A percentile compares a stretch with the other conserved stretches of the same genome.
These are phyloP conservation scores for western clawed frog (Xenopus tropicalis) DNA, from an alignment of 2,113 vertebrate species.

Conservation along the genomic window DNA sequence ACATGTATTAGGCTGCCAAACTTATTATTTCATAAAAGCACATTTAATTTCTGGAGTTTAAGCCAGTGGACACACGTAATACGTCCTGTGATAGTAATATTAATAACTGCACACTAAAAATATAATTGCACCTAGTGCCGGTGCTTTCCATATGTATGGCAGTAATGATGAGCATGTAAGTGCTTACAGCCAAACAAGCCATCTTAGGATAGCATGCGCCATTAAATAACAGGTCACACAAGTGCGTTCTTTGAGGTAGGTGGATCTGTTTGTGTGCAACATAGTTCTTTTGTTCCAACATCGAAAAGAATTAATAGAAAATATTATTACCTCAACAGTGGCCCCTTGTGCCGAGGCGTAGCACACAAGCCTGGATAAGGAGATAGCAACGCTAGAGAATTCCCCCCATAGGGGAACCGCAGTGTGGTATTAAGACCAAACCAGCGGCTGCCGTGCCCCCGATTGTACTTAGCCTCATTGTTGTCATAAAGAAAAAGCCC, in stretches of 20 bases:
- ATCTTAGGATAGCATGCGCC: background rate
- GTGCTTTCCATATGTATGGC: no score
- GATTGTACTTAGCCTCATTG: constrained; percentile 24
- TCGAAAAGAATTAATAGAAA: background rate
- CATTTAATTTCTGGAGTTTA: background rate
- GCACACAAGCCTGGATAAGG: constrained; percentile 10
- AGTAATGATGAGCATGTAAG: background rate
- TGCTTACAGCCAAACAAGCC: background rate
- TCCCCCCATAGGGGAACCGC: constrained; percentile 10
- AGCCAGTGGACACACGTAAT: background rate
- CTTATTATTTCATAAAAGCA: background rate
- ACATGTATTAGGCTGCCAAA: no score
- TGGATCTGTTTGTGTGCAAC: background rate
- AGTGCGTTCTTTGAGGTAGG: constrained; percentile 6
- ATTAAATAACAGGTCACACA: background rate
- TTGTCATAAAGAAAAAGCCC: constrained; percentile 22
- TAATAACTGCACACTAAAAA: background rate
- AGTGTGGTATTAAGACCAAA: constrained; percentile 21
- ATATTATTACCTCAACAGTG: constrained; percentile 35
- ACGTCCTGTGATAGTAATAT: background rate
- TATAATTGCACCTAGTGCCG: background rate
- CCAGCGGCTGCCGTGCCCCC: constrained; percentile 6
- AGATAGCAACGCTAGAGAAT: background rate
- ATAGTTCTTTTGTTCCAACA: background rate
- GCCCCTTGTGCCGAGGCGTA: constrained; percentile 29